Evolutionary conservation across 2,797 vertebrate genomes (phyloP).

Genomic region (Tapera naevia): DNA sequence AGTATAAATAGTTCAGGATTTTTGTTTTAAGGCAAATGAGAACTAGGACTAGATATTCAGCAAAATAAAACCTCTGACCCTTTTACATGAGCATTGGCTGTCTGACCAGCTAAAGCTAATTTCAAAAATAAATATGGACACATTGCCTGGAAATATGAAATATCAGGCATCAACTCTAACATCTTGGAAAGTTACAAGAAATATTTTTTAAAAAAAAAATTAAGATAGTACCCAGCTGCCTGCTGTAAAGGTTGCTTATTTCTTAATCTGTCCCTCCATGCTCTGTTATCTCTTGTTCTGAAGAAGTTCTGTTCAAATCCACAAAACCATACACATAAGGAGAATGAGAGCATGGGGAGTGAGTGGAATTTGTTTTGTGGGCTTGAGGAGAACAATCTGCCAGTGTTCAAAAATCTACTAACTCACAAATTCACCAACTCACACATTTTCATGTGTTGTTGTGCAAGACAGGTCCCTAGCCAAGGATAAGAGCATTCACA

Average conservation of each 20-base stretch:
- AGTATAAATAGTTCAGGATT: neutral
- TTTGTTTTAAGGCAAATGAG: neutral
- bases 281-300: neutral
- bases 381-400: neutral
- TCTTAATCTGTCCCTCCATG: neutral
- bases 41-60: neutral
- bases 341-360: neutral
- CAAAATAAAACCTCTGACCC: neutral
- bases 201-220: neutral
- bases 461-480: neutral
- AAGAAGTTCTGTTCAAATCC: neutral
- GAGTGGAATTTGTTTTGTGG: neutral
- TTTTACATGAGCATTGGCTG: neutral
- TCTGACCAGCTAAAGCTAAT: neutral
- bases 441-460: neutral
- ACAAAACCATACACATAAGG: neutral
- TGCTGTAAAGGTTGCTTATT: neutral
- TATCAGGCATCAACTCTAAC: neutral
- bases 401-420: neutral
- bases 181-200: neutral
- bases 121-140: neutral
- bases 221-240: neutral
- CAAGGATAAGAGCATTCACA: neutral
- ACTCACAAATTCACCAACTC: neutral
- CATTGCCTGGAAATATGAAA: neutral